Base-by-base conservation (phyloP, 2,797 vertebrate genomes). In the Manis javanica region DNA sequence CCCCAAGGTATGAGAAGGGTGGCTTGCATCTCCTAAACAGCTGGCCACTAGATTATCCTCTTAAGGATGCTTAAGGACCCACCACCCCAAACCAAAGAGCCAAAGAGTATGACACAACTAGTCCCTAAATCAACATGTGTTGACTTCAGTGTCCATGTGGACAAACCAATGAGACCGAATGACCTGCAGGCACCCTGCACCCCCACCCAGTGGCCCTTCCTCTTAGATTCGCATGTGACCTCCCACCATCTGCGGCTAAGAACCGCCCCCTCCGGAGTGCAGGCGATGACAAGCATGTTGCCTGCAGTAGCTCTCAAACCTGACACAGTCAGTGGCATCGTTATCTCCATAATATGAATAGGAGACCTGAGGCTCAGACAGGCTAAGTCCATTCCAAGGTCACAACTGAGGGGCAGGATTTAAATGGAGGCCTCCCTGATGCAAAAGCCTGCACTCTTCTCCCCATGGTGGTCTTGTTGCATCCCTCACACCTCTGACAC, bases 221-320 rank as follows among this genome's bases (percentile, higher is more conserved):
- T 31, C 78, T 61, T 39, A 5, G 15, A 55, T 74, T 39, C 59
- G 18, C 42, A 34, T 42, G 9, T 2, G 8, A 4, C 51, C 68
- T 46, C 46, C 68, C 63, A 6, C 31, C 42, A 0, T 29, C 1
- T 0, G 31, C 2, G 9, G 39, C 2, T 13, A 26, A 68, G 53
- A 79, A 24, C 53, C 0, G 51, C 15, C 77, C 11, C 42, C 63
- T 14, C 75, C 6, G 5, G 21, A 57, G 10, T 10, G 10, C 10
- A 34, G 71, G n/a, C 69, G 4, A n/a, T 34, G 16, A 5, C 61
- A 72, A 34, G 18, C 21, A 18, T 34, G 13, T 34, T 10, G 23
- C 39, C 29, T 64, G 46, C 1, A 1, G 46, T 66, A 4, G 37
- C 31, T n/a, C 53, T 93, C 57, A 86, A 79, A 69, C 39, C 63